Base-by-base conservation (phyloP, 1,140 invertebrate genomes). In the Leptinotarsa lineolata region DNA sequence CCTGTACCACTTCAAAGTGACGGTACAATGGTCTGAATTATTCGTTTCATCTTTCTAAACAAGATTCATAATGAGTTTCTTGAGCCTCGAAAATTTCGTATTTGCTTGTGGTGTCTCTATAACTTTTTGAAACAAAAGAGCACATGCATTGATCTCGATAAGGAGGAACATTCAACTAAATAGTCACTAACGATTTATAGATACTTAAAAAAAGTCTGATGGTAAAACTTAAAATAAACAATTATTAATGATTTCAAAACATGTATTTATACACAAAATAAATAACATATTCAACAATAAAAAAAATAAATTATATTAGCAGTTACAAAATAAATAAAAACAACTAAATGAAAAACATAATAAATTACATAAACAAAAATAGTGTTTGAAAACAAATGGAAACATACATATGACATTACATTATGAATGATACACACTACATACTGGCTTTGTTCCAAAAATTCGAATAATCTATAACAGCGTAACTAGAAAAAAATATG, bases 241-340 rank as follows among this genome's bases (percentile, higher is more conserved):
- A 54, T 65, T 74, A 39, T 74, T 76, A 76, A 44, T 74, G n/a
- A 77, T 68, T 60, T 16, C 46, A 63, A 69, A 72, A 69, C 69
- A 70, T 75, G 74, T 75, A 75, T 72, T 76, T 71, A 72, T 68
- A 74, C 44, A 73, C 39, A 70, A 74, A 84, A 85, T 83, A 83
- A 86, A 85, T 83, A 82, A 46, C 59, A 73, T 63, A 66, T 72
- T 68, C 72, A 79, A 76, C 70, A 74, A 76, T 68, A 73, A 65
- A 81, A 74, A 74, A 44, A 75, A n/a, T 76, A 76, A 78, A 75
- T 67, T 46, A 68, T 68, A 68, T n/a, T 77, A 74, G 58, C 64
- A 74, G 65, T 60, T 63, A 54, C 48, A 54, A 15, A 70, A 75
- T 72, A 72, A 72, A 67, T 66, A 58, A 75, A 71, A 71, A 72